A percentile compares a stretch with the other conserved stretches of the same genome.
Conservation (phyloP, 2,113 vertebrate genomes). For the Osmerus eperlanus region DNA sequence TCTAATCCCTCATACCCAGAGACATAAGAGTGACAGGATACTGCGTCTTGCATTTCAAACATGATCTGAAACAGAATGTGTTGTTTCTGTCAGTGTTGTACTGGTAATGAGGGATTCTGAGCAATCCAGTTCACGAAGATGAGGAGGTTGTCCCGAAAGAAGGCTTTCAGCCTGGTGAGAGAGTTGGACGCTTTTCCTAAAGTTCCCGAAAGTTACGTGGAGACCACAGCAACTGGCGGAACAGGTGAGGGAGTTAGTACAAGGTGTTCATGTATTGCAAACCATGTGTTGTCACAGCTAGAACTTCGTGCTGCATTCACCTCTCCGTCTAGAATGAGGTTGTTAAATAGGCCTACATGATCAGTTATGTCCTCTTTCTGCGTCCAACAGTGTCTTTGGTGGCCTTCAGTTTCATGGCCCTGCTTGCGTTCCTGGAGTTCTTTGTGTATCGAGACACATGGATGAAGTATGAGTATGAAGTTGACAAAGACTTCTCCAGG, state of each 20-base stretch:
- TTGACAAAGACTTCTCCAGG: conserved; percentile 97
- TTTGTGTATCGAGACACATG: conserved; percentile 93
- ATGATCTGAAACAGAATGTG: too few species aligned
- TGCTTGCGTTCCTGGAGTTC: conserved; percentile 92
- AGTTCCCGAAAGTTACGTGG: conserved; percentile 95
- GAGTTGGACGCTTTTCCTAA: conserved; percentile 97
- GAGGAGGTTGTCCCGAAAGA: conserved; percentile 93
- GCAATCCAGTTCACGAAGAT: conserved; percentile 70
- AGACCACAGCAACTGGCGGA: conserved; percentile 86
- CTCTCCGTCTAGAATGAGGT: too few species aligned
- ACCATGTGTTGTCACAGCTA: too few species aligned
- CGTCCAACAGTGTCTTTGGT: conserved; percentile 86
- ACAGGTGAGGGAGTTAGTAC: conserved; percentile 70
- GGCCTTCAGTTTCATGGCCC: conserved; percentile 89
- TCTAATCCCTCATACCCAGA: too few species aligned
- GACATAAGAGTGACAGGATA: too few species aligned
- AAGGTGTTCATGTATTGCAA: too few species aligned
- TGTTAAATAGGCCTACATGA: too few species aligned
- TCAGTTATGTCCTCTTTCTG: conserved; percentile 7
- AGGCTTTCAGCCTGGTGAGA: conserved; percentile 91
- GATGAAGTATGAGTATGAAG: conserved; percentile 98
- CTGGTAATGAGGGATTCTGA: conserved; percentile 68
- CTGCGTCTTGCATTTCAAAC: too few species aligned
- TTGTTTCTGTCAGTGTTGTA: neutral
- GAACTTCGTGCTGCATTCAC: neutral